Base-by-base conservation (phyloP, 2,797 vertebrate genomes). In the Thalassophryne amazonica region DNA sequence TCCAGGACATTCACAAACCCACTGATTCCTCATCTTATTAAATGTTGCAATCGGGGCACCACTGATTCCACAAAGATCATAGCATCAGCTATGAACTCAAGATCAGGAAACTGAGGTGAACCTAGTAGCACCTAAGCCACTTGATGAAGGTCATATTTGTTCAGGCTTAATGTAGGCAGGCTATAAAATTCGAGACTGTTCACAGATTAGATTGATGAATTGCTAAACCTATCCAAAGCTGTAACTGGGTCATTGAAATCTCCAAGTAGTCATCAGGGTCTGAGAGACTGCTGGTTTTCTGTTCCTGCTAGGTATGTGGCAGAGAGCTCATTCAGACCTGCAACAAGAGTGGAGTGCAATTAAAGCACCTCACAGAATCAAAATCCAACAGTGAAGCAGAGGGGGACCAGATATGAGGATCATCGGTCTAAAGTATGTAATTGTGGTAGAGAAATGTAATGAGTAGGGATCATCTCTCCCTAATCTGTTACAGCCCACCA, bases 401-500 rank as follows among this genome's bases (percentile, higher is more conserved):
- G 76, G 1, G 63, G 59, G 58, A 80, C 52, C 66, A 76, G 60
- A 78, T 73, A 84, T 68, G 48, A 56, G 75, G 65, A 76, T 77
- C 68, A 58, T 65, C 47, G 42, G 60, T 79, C 52, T 73, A 60
- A 74, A 77, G 60, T 69, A 58, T 78, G 76, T 82, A 85, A 84
- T 81, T n/a, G n/a, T 84, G 77, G 76, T 65, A 78, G 47, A 81
- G 67, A 83, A 68, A 81, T 73, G 69, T 84, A 75, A 84, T 87
- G 84, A 87, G 69, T 59, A 58, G 78, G 78, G 78, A 85, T 86
- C 76, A 86, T 80, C 76, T 77, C 64, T 67, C 57, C 19, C 57
- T 83, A 84, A 86, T 86, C 81, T 84, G 82, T 80, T 78, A 81
- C 69, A 79, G 76, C 72, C 64, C 76, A 82, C 65, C 73, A 76